These are phyloP conservation scores for Xiphydria camelus DNA, from an alignment of 2,888 invertebrate genomes.

Conservation along the genomic window DNA sequence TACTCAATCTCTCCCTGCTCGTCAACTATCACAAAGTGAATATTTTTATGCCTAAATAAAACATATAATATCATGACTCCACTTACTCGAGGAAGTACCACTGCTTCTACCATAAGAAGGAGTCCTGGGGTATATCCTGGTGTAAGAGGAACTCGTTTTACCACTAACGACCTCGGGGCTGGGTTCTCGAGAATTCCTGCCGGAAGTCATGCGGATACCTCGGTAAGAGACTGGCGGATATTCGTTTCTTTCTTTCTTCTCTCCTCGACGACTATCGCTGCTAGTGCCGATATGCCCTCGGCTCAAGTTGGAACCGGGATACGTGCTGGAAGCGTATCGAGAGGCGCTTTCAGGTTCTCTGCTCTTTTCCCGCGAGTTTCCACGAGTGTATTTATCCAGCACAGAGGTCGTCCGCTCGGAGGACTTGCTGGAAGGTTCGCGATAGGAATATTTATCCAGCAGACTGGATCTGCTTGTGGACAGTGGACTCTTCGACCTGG, in stretches of 20 bases:
- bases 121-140: conserved; percentile 37
- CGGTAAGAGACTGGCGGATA: conserved; percentile 61
- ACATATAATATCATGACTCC: background rate
- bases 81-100: conserved; percentile 28
- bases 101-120: conserved; percentile 38
- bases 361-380: conserved; percentile 43
- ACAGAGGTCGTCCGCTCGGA: conserved; percentile 47
- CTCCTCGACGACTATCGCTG: conserved; percentile 34
- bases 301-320: conserved; percentile 40
- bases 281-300: conserved; percentile 41
- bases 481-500: conserved; percentile 41
- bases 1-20: no score
- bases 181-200: conserved; percentile 61
- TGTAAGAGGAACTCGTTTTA: conserved; percentile 41
- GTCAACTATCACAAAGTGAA: no score
- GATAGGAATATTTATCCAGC: conserved; percentile 44
- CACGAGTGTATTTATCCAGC: conserved; percentile 46
- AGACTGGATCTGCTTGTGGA: conserved; percentile 42
- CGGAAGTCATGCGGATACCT: conserved; percentile 41
- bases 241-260: conserved; percentile 54
- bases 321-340: conserved; percentile 44
- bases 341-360: conserved; percentile 43
- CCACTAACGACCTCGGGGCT: conserved; percentile 57
- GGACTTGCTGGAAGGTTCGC: conserved; percentile 33
- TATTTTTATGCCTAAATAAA: background rate